phyloP scores from a whole-genome alignment of 2,797 vertebrate genomes.

The Limnodromus scolopaceus region DNA sequence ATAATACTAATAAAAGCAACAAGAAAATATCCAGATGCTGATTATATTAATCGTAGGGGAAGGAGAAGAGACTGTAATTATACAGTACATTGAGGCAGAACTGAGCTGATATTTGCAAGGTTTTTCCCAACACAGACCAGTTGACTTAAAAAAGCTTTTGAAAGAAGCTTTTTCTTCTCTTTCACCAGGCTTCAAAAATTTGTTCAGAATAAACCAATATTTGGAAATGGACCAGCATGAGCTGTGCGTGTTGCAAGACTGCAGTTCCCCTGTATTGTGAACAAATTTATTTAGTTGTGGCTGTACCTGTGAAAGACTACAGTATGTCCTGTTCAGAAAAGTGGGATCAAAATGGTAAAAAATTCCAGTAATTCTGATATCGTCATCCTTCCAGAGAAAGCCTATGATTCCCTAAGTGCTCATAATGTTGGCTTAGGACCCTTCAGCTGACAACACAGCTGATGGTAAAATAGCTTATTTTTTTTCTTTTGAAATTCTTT shows the following conservation, averaged over 20 bases:
- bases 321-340: not conserved
- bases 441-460: not conserved
- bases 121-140: not conserved
- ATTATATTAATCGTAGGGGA: not conserved
- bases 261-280: not conserved
- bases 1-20: constrained; percentile 60
- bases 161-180: not conserved
- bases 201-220: not conserved
- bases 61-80: not conserved
- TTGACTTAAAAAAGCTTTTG: not conserved
- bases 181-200: not conserved
- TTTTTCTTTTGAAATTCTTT: not conserved
- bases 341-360: not conserved
- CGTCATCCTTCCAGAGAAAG: not conserved
- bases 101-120: not conserved
- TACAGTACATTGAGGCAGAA: not conserved
- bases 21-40: constrained; percentile 21
- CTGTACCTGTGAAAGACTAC: not conserved
- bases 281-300: not conserved
- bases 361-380: not conserved
- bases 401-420: not conserved
- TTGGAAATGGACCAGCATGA: not conserved
- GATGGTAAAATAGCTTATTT: not conserved
- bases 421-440: not conserved
- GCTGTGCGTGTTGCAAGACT: not conserved